Conservation (phyloP, 1,140 invertebrate species). For the Pygmarrhopalites habei region DNA sequence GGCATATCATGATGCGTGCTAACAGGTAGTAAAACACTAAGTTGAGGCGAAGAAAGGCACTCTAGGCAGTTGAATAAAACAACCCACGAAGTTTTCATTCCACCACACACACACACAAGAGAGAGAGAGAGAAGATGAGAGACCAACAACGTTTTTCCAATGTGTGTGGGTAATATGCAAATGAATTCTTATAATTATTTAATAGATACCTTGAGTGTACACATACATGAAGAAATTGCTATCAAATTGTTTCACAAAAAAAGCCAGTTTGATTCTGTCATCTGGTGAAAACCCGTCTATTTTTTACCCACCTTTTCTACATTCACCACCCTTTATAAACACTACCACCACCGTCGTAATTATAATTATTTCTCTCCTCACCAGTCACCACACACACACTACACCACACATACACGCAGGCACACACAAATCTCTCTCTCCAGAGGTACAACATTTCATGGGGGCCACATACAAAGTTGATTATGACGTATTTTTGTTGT, state of each 20-base stretch:
- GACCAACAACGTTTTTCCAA: neutral
- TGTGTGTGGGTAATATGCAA: constrained; percentile 11
- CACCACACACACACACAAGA: neutral
- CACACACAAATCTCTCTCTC: too few species aligned
- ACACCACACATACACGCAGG: too few species aligned
- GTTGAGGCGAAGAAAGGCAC: constrained; percentile 1
- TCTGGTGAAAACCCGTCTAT: constrained; percentile 1
- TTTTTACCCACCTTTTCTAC: too few species aligned
- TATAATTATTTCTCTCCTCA: neutral
- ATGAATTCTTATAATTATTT: constrained; percentile 12
- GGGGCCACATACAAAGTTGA: too few species aligned
- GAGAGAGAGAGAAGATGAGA: too few species aligned
- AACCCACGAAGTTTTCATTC: constrained; percentile 3
- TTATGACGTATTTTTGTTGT: too few species aligned
- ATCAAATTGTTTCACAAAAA: constrained; percentile 6
- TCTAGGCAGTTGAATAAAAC: constrained; percentile 1
- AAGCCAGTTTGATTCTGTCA: constrained; percentile 13
- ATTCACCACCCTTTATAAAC: neutral
- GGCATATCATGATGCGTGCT: constrained; percentile 5
- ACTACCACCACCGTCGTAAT: neutral
- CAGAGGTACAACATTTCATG: too few species aligned
- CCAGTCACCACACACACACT: neutral
- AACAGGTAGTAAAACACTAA: constrained; percentile 8
- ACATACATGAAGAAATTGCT: constrained; percentile 4
- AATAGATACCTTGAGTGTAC: constrained; percentile 1